Conservation (phyloP, 2,888 invertebrate species). For the Magallana nippona region DNA sequence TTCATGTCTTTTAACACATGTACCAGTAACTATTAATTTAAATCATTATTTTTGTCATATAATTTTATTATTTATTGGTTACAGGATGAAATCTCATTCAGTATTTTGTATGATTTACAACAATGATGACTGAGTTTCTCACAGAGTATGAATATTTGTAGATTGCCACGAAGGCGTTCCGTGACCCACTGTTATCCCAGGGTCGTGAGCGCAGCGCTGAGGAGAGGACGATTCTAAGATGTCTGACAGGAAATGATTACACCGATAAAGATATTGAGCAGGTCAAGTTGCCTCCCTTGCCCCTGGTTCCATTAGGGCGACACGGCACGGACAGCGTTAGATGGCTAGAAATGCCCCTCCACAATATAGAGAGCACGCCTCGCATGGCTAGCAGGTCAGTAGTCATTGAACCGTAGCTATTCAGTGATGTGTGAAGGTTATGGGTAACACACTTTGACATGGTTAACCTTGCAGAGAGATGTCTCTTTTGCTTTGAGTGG, state of each 20-base stretch:
- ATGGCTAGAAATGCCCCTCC: conserved; percentile 77
- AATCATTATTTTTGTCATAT: no score
- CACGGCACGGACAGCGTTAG: conserved; percentile 74
- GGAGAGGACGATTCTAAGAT: conserved; percentile 73
- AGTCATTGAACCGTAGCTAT: not conserved
- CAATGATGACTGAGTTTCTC: no score
- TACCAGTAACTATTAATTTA: no score
- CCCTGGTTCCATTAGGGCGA: conserved; percentile 76
- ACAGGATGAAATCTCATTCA: no score
- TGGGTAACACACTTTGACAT: not conserved
- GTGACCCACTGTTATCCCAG: conserved; percentile 75
- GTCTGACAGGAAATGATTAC: conserved; percentile 74
- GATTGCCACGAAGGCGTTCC: conserved; percentile 68
- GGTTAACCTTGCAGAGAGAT: conserved; percentile 1
- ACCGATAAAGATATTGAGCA: conserved; percentile 73
- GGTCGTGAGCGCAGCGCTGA: conserved; percentile 71
- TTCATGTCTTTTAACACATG: not conserved
- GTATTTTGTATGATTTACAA: no score
- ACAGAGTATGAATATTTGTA: conserved; percentile 47
- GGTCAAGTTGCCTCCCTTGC: conserved; percentile 74
- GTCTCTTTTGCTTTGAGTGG: conserved; percentile 16
- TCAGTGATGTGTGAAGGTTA: conserved; percentile 17
- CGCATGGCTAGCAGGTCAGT: conserved; percentile 73
- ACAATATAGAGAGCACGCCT: conserved; percentile 76
- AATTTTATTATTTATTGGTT: no score